These are phyloP conservation scores for Myotis planiceps DNA, from an alignment of 2,797 vertebrate genomes.

Conservation along the genomic window DNA sequence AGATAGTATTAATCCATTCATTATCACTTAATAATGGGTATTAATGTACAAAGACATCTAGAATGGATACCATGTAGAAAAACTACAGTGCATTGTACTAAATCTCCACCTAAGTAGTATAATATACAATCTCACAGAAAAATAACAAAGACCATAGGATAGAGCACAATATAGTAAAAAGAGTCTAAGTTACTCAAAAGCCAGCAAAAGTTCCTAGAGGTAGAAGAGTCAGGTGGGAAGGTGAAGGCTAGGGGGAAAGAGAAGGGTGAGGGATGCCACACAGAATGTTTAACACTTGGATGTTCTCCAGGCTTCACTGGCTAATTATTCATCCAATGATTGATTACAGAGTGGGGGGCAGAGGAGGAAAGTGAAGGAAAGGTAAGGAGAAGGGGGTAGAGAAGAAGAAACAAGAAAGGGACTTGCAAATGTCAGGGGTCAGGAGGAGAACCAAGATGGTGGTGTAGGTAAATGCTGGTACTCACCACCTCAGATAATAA, in stretches of 20 bases:
- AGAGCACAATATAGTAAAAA: background rate
- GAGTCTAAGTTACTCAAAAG: background rate
- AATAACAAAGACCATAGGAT: background rate
- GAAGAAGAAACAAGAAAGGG: background rate
- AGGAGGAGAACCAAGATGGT: no score
- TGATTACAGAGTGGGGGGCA: background rate
- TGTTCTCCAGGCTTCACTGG: background rate
- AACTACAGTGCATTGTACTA: background rate
- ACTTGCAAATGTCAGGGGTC: background rate
- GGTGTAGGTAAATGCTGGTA: no score
- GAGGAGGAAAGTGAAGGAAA: fast-evolving
- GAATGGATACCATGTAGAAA: background rate
- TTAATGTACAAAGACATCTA: background rate
- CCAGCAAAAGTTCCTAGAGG: background rate
- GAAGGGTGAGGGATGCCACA: background rate
- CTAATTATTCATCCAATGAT: background rate
- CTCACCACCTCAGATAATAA: no score
- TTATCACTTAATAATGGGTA: background rate
- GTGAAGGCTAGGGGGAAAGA: background rate
- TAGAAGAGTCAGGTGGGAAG: background rate
- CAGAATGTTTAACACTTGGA: background rate
- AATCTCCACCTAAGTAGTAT: background rate
- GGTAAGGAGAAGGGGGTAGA: background rate
- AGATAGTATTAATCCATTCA: background rate
- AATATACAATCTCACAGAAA: background rate